Percentiles rank a stretch among this genome's conserved stretches.
phyloP scores from a whole-genome alignment of 2,113 vertebrate genomes.

The Cettia cetti region DNA sequence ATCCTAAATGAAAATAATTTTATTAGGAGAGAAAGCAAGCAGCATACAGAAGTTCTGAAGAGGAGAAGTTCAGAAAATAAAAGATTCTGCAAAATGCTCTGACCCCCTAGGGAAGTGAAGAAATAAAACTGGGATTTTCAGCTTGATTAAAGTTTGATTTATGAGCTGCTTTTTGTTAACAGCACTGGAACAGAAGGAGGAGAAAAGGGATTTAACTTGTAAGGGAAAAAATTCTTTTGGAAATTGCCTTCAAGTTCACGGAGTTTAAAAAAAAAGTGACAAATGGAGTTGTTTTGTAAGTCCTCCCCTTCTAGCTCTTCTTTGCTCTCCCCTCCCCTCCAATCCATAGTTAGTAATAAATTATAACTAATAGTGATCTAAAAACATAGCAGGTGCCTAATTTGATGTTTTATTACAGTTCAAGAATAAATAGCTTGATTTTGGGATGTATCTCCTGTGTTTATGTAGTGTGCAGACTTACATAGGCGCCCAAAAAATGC shows the following conservation, averaged over 20 bases:
- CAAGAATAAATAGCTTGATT: background rate
- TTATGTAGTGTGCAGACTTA: background rate
- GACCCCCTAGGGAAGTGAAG: slow-evolving; percentile 1
- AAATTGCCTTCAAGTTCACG: slow-evolving; percentile 51
- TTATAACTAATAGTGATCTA: background rate
- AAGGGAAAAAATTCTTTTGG: slow-evolving; percentile 59
- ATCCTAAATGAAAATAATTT: slow-evolving; percentile 69
- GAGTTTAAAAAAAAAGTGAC: background rate
- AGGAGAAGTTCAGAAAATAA: slow-evolving; percentile 57
- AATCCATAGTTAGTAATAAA: background rate
- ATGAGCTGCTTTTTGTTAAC: slow-evolving; percentile 57
- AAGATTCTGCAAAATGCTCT: slow-evolving; percentile 57
- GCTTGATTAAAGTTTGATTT: slow-evolving; percentile 67
- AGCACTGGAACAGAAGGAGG: slow-evolving; percentile 45
- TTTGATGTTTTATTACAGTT: background rate
- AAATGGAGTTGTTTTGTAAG: slow-evolving; percentile 10
- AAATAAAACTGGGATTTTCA: slow-evolving; percentile 61
- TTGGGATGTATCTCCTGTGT: background rate
- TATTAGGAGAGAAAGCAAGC: slow-evolving; percentile 47
- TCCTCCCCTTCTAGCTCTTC: background rate
- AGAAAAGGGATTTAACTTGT: slow-evolving; percentile 58
- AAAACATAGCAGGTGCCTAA: background rate
- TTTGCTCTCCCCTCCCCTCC: background rate
- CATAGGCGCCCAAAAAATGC: background rate
- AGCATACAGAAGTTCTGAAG: slow-evolving; percentile 49